A percentile compares a stretch with the other conserved stretches of the same genome.
These are phyloP conservation scores for Psophia crepitans DNA, from an alignment of 2,113 vertebrate genomes.

Conservation along the genomic window DNA sequence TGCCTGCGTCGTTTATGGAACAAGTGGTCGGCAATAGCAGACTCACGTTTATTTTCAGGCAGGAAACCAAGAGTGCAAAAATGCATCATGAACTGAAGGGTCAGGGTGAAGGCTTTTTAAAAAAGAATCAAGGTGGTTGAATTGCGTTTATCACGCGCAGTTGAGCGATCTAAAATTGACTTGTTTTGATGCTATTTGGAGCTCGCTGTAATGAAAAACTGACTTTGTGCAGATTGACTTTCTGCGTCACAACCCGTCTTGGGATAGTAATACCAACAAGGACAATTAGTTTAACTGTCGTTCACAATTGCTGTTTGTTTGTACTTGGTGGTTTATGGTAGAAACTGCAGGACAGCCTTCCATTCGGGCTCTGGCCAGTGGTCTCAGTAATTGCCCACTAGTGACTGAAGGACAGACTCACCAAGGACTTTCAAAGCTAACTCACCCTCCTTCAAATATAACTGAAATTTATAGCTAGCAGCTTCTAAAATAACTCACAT, in stretches of 20 bases:
- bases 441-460: conserved; percentile 7
- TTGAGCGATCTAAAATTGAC: not conserved
- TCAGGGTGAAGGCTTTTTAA: not conserved
- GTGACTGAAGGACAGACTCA: not conserved
- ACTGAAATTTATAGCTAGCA: conserved; percentile 64
- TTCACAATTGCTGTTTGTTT: conserved; percentile 19
- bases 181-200: conserved; percentile 56
- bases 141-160: not conserved
- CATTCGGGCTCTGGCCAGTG: not conserved
- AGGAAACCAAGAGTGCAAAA: conserved; percentile 31
- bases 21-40: not conserved
- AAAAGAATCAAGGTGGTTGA: not conserved
- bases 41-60: not conserved
- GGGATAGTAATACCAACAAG: not conserved
- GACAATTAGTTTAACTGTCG: not conserved
- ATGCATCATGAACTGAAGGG: not conserved
- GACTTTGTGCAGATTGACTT: not conserved
- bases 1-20: not conserved
- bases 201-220: not conserved
- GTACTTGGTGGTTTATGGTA: not conserved
- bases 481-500: conserved; percentile 63
- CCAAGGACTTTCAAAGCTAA: not conserved
- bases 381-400: conserved; percentile 19
- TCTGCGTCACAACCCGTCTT: not conserved
- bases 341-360: not conserved